Conservation (phyloP, 1,140 invertebrate species). For the Holcopasites calliopsidis region DNA sequence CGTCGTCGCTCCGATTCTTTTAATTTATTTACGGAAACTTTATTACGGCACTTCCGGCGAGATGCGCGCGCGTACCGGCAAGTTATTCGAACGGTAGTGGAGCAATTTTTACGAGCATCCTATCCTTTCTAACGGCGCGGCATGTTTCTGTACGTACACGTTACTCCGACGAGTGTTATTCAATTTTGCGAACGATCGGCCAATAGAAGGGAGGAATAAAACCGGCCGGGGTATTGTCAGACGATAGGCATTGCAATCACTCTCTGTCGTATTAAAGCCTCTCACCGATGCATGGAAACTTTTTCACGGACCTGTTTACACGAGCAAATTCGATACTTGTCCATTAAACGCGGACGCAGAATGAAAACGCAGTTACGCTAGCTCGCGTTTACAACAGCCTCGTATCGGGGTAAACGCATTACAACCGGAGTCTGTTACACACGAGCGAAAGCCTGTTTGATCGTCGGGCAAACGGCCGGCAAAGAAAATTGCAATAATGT, state of each 20-base stretch:
- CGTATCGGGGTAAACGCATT: constrained; percentile 43
- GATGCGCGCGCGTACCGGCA: not conserved
- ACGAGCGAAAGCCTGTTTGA: constrained; percentile 18
- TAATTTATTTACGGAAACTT: constrained; percentile 29
- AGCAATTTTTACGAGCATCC: constrained; percentile 38
- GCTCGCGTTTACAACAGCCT: constrained; percentile 21
- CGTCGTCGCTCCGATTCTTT: not conserved
- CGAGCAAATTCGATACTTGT: constrained; percentile 48
- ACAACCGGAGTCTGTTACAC: not conserved
- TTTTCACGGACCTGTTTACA: constrained; percentile 57
- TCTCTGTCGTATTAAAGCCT: constrained; percentile 47
- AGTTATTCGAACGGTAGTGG: not conserved
- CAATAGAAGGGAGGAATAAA: not conserved
- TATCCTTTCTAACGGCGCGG: constrained; percentile 15
- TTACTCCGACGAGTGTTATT: constrained; percentile 47
- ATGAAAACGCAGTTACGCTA: constrained; percentile 27
- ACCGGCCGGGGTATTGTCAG: not conserved
- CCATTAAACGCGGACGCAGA: constrained; percentile 44
- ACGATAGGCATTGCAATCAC: constrained; percentile 45
- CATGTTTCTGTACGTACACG: constrained; percentile 30
- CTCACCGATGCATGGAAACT: too few species aligned
- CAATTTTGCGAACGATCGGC: constrained; percentile 46
- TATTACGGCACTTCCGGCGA: constrained; percentile 18
- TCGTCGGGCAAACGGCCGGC: not conserved
- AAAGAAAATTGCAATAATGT: constrained; percentile 43